Base-by-base conservation (phyloP, 2,888 invertebrate genomes). In the Vesta saturnalis region DNA sequence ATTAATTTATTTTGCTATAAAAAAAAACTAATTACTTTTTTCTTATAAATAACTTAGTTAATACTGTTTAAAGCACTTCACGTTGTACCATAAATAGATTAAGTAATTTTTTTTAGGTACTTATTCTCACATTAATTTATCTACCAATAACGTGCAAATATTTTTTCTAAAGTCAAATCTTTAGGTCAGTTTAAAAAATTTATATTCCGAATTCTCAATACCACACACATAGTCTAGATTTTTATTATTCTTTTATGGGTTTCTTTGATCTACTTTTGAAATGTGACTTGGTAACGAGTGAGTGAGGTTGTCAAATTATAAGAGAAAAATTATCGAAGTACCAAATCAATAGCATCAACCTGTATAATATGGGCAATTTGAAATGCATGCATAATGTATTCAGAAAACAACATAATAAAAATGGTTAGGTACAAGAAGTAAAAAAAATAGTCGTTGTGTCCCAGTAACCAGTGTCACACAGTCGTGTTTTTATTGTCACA, bases 401-500 rank as follows among this genome's bases (percentile, higher is more conserved):
- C 63, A 60, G 60, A 68, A 68, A 64, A 60, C 71, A 73, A 67
- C 68, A 64, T 59, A 74, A 74, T 73, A 74, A 76, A 75, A 72
- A 67, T 64, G 63, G 64, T 66, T 52, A 61, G 67, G n/a, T 60
- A 69, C 67, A 62, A 72, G 60, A 49, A 61, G 66, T 61, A 30
- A 65, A 73, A 75, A 75, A 72, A 71, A 67, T 63, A 64, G 69
- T 65, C 69, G 64, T 61, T 76, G 74, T 74, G 76, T 74, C 76
- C 77, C 76, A 76, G 74, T 76, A 76, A 75, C 76, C 77, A 74
- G 76, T 77, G 78, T 77, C 78, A 75, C 72, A 76, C 64, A 73
- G 72, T 76, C 76, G 77, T 78, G 78, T 78, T 77, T 77, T 76
- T 79, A 73, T 80, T 77, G 78, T 77, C 76, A 75, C 76, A 72